phyloP scores from a whole-genome alignment of 2,888 invertebrate species.

The Stenurella melanura region DNA sequence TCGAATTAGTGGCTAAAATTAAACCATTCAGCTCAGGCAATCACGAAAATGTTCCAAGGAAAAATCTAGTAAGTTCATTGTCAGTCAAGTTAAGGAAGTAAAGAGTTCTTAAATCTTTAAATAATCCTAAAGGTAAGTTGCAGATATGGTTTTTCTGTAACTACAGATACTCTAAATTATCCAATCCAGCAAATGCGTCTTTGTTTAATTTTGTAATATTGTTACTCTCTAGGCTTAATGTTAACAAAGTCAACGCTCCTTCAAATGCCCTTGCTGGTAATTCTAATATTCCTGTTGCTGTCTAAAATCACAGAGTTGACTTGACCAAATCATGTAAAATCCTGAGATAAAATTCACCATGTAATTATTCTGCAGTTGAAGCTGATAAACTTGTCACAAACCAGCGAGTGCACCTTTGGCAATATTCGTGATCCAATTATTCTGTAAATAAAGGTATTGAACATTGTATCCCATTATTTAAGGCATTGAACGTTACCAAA shows the following conservation, averaged over 20 bases:
- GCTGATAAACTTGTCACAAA: slow-evolving; percentile 64
- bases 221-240: slow-evolving; percentile 67
- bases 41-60: slow-evolving; percentile 67
- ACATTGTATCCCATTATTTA: slow-evolving; percentile 63
- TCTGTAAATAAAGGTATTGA: slow-evolving; percentile 63
- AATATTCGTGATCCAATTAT: slow-evolving; percentile 64
- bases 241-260: slow-evolving; percentile 62
- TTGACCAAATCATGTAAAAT: slow-evolving; percentile 64
- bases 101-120: slow-evolving; percentile 61
- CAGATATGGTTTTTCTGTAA: slow-evolving; percentile 66
- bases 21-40: slow-evolving; percentile 62
- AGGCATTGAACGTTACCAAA: slow-evolving; percentile 64
- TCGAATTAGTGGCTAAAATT: slow-evolving; percentile 65
- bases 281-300: slow-evolving; percentile 62
- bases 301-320: slow-evolving; percentile 63
- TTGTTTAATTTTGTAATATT: slow-evolving; percentile 61
- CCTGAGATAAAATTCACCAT: slow-evolving; percentile 61
- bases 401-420: slow-evolving; percentile 65
- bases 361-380: slow-evolving; percentile 66
- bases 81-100: slow-evolving; percentile 64
- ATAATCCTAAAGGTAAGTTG: slow-evolving; percentile 66
- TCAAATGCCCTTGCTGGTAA: slow-evolving; percentile 63
- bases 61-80: slow-evolving; percentile 65
- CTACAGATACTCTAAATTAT: slow-evolving; percentile 65
- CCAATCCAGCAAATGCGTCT: slow-evolving; percentile 63